These are phyloP conservation scores for Melikaiella ostensackeni DNA, from an alignment of 2,888 invertebrate species.

Conservation along the genomic window DNA sequence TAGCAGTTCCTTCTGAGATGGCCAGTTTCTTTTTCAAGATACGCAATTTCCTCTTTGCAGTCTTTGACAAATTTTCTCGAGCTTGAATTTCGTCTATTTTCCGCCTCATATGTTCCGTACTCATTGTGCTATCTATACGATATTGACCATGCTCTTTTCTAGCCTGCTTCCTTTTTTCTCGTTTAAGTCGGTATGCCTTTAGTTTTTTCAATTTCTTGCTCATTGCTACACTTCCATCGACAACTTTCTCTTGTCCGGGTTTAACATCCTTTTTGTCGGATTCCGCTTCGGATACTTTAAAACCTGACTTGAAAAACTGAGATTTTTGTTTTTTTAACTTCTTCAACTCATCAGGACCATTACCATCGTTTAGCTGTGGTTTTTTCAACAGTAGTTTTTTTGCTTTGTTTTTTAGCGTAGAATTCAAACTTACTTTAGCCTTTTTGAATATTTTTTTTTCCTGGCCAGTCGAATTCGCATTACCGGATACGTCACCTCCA, in stretches of 20 bases:
- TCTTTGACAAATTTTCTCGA: constrained; percentile 59
- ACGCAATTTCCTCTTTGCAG: constrained; percentile 60
- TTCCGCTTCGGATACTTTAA: not conserved
- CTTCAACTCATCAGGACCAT: not conserved
- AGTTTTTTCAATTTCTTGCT: not conserved
- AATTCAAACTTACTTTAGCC: constrained; percentile 2
- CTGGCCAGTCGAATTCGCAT: constrained; percentile 2
- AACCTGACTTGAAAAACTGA: not conserved
- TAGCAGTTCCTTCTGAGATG: constrained; percentile 40
- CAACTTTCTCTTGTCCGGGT: not conserved
- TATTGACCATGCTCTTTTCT: constrained; percentile 8
- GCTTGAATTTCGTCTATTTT: constrained; percentile 59
- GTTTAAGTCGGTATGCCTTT: not conserved
- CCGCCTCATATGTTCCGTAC: constrained; percentile 53
- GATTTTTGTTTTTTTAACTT: not conserved
- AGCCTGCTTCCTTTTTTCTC: not conserved
- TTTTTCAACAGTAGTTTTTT: not conserved
- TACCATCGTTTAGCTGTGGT: constrained; percentile 6
- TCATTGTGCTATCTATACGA: not conserved
- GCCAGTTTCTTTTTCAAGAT: constrained; percentile 59
- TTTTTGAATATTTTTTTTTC: constrained; percentile 34
- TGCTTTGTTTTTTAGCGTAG: not conserved
- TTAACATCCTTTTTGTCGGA: not conserved
- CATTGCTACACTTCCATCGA: not conserved
- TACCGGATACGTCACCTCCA: not conserved